phyloP scores from a whole-genome alignment of 1,140 invertebrate genomes.

The Protaetia brevitarsis region DNA sequence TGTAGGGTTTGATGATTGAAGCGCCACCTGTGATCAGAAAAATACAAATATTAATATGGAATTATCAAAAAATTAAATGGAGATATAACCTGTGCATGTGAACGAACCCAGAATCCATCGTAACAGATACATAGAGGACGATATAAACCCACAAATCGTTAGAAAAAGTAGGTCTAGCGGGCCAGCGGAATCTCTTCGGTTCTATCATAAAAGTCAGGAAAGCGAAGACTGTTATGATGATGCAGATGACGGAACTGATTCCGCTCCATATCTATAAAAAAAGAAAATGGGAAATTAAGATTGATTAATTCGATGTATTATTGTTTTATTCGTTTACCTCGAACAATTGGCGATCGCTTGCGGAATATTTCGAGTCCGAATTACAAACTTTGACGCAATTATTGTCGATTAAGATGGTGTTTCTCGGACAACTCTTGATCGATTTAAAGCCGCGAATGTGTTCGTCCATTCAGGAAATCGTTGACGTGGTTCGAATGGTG shows the following conservation, averaged over 20 bases:
- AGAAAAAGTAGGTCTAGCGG: conserved; percentile 85
- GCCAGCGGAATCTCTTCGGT: conserved; percentile 76
- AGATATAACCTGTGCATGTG: conserved; percentile 44
- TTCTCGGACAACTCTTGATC: conserved; percentile 29
- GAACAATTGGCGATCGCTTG: conserved; percentile 5
- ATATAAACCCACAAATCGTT: conserved; percentile 78
- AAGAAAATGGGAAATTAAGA: not conserved
- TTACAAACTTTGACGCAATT: conserved; percentile 47
- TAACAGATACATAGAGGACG: conserved; percentile 68
- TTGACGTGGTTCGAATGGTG: conserved; percentile 21
- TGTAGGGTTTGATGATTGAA: conserved; percentile 66
- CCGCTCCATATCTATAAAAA: conserved; percentile 67
- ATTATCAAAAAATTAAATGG: too few species aligned
- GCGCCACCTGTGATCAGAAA: conserved; percentile 29
- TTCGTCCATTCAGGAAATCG: conserved; percentile 21
- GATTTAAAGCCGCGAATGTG: conserved; percentile 2
- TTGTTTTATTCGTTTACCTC: not conserved
- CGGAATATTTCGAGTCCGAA: not conserved
- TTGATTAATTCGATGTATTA: too few species aligned
- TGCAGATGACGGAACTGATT: conserved; percentile 79
- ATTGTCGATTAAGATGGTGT: conserved; percentile 33
- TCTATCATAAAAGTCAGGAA: conserved; percentile 87
- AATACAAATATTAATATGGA: too few species aligned
- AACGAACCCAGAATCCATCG: conserved; percentile 65
- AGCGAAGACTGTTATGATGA: conserved; percentile 80